Conservation (phyloP, 1,140 invertebrate species). For the Cydia strobilella region DNA sequence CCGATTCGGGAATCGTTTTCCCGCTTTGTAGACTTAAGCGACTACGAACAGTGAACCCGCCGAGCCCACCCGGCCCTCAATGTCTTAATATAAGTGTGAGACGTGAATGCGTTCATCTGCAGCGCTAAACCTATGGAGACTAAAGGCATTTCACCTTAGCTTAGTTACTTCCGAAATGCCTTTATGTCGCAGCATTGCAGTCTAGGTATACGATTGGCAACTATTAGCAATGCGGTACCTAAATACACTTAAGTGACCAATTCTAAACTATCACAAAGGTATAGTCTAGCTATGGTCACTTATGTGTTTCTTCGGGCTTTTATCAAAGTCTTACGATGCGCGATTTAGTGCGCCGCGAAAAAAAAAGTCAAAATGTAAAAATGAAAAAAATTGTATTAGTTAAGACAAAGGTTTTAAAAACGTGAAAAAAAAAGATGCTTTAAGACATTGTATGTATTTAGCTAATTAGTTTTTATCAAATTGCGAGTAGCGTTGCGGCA, state of each 20-base stretch:
- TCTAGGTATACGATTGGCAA: neutral
- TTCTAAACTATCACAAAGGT: neutral
- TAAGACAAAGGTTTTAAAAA: constrained; percentile 27
- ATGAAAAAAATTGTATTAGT: constrained; percentile 28
- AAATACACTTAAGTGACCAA: neutral
- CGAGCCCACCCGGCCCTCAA: too few species aligned
- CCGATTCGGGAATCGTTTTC: too few species aligned
- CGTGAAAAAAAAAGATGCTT: constrained; percentile 30
- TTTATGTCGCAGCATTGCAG: neutral
- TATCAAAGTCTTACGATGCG: neutral
- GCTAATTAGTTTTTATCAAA: constrained; percentile 29
- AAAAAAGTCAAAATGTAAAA: constrained; percentile 28
- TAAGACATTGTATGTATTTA: constrained; percentile 31
- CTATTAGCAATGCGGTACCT: constrained; percentile 1
- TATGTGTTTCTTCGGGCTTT: too few species aligned
- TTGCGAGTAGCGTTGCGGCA: constrained; percentile 19
- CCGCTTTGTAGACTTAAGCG: too few species aligned
- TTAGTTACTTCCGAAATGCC: neutral
- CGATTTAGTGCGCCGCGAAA: constrained; percentile 16
- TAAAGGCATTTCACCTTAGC: neutral
- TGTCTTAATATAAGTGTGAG: too few species aligned
- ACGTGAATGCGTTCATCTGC: neutral
- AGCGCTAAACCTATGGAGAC: neutral
- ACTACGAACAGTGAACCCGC: too few species aligned
- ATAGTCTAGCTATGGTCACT: neutral